These are phyloP conservation scores for Propithecus coquereli DNA, from an alignment of 2,113 vertebrate genomes.

Conservation along the genomic window DNA sequence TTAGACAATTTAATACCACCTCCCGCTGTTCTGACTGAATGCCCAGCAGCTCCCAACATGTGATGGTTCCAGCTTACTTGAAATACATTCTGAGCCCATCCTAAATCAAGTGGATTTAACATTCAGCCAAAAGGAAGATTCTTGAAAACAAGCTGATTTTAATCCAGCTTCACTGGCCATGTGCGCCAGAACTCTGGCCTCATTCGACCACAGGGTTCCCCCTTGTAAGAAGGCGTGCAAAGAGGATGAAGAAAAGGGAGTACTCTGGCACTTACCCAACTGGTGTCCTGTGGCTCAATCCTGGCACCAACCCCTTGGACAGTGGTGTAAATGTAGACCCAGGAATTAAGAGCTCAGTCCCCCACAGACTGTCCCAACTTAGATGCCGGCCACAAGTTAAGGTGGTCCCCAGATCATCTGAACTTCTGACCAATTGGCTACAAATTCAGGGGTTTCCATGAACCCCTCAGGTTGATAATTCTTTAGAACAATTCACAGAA, in stretches of 20 bases:
- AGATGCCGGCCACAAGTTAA: background rate
- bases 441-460: background rate
- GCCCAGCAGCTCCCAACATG: background rate
- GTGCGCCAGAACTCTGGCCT: background rate
- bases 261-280: background rate
- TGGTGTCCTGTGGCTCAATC: background rate
- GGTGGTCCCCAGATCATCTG: rapidly evolving
- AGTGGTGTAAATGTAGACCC: rapidly evolving
- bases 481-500: background rate
- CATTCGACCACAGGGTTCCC: background rate
- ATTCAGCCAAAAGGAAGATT: background rate
- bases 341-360: background rate
- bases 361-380: background rate
- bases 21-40: background rate
- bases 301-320: background rate
- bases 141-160: conserved; percentile 2
- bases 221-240: background rate
- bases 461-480: background rate
- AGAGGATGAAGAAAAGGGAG: background rate
- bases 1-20: background rate
- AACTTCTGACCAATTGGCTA: background rate
- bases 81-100: background rate
- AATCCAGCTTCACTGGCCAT: background rate
- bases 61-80: background rate
- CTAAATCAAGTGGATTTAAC: conserved; percentile 41